A percentile compares a stretch with the other conserved stretches of the same genome.
Evolutionary conservation across 2,797 vertebrate genomes (phyloP).

Genomic region (Ficedula albicollis): DNA sequence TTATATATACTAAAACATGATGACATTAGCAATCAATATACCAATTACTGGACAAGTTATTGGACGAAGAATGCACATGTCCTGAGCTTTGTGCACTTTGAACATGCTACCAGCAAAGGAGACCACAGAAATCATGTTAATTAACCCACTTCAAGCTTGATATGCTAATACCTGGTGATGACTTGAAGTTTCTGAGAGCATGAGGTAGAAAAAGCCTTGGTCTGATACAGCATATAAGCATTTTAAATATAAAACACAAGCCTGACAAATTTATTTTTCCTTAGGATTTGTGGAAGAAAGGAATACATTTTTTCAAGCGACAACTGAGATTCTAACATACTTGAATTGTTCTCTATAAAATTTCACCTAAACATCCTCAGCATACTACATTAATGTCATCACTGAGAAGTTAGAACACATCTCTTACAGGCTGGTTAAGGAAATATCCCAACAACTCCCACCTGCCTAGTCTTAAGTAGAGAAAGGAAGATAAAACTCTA

Average conservation of each 20-base stretch:
- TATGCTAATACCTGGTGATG: background rate
- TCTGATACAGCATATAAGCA: background rate
- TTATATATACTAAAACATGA: constrained; percentile 90
- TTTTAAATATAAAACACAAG: background rate
- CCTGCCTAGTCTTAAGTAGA: background rate
- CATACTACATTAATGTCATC: background rate
- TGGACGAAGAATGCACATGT: constrained; percentile 79
- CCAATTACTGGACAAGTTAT: constrained; percentile 93
- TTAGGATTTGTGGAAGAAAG: background rate
- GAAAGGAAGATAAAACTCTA: background rate
- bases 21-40: constrained; percentile 96
- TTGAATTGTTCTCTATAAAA: background rate
- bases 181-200: background rate
- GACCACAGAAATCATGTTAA: background rate
- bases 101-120: constrained; percentile 22
- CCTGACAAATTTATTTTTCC: background rate
- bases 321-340: background rate
- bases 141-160: constrained; percentile 46
- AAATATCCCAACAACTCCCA: background rate
- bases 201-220: background rate
- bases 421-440: background rate
- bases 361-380: background rate
- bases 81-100: constrained; percentile 66
- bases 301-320: background rate
- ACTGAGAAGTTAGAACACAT: background rate